Conservation (phyloP, 2,888 invertebrate genomes). For the Patella pellucida region DNA sequence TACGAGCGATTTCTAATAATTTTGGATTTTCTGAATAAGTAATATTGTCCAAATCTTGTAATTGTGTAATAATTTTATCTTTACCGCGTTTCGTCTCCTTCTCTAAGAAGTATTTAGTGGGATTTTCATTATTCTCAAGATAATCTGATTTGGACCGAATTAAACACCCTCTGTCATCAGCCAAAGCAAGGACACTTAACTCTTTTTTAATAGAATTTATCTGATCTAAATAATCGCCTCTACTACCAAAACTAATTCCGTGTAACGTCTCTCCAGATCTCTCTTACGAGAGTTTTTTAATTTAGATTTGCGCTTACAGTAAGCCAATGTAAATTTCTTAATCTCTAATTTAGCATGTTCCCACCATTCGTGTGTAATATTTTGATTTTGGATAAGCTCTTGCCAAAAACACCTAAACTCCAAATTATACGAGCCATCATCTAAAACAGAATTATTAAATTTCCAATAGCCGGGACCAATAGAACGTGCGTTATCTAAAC, state of each 20-base stretch:
- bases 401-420: neutral
- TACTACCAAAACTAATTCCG: neutral
- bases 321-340: slow-evolving; percentile 2
- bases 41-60: slow-evolving; percentile 10
- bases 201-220: neutral
- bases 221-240: slow-evolving; percentile 14
- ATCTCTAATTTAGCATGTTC: neutral
- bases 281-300: neutral
- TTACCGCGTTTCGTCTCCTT: too few relatives aligned
- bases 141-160: neutral
- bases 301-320: neutral
- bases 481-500: neutral
- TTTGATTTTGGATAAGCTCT: neutral
- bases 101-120: slow-evolving; percentile 13
- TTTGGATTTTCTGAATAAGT: neutral
- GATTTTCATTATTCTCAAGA: too few relatives aligned
- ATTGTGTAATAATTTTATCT: slow-evolving; percentile 17
- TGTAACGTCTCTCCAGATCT: neutral
- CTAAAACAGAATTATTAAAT: neutral
- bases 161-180: neutral
- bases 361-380: neutral
- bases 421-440: neutral
- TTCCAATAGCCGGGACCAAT: neutral
- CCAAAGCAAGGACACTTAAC: neutral
- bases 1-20: slow-evolving; percentile 13